Conservation (phyloP, 2,888 invertebrate species). For the Nephrocerus scutellatus region DNA sequence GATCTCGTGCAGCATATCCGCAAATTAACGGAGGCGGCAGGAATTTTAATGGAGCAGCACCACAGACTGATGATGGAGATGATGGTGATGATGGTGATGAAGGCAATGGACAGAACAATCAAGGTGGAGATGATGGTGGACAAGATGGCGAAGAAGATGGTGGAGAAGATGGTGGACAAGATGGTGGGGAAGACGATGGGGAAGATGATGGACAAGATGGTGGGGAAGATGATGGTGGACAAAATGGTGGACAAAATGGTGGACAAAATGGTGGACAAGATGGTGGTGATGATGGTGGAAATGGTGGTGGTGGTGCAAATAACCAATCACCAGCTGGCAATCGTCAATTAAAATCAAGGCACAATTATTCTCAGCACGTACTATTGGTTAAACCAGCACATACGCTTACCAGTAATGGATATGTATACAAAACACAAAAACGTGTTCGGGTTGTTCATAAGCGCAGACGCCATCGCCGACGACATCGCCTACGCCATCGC, state of each 20-base stretch:
- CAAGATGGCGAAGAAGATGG: conserved; percentile 23
- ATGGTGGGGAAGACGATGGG: not conserved
- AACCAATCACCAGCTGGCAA: conserved; percentile 26
- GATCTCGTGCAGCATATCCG: too few relatives aligned
- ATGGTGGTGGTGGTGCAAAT: not conserved
- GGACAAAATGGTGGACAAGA: not conserved
- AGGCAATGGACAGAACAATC: not conserved
- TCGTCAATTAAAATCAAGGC: too few relatives aligned
- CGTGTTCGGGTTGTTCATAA: too few relatives aligned
- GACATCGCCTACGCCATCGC: too few relatives aligned
- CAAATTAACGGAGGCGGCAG: too few relatives aligned
- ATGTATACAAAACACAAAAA: too few relatives aligned
- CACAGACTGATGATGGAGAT: conserved; percentile 24
- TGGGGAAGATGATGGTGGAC: conserved; percentile 19
- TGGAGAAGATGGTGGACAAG: not conserved
- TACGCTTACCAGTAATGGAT: too few relatives aligned
- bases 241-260: conserved; percentile 23
- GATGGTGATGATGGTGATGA: conserved; percentile 1
- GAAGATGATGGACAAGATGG: conserved; percentile 5
- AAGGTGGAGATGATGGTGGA: conserved; percentile 18
- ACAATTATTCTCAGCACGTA: too few relatives aligned
- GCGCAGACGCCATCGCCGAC: too few relatives aligned
- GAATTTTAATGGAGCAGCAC: too few relatives aligned
- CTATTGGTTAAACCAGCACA: too few relatives aligned
- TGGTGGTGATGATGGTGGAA: not conserved